phyloP scores from a whole-genome alignment of 2,888 invertebrate species.

The Amphimallon solstitiale region DNA sequence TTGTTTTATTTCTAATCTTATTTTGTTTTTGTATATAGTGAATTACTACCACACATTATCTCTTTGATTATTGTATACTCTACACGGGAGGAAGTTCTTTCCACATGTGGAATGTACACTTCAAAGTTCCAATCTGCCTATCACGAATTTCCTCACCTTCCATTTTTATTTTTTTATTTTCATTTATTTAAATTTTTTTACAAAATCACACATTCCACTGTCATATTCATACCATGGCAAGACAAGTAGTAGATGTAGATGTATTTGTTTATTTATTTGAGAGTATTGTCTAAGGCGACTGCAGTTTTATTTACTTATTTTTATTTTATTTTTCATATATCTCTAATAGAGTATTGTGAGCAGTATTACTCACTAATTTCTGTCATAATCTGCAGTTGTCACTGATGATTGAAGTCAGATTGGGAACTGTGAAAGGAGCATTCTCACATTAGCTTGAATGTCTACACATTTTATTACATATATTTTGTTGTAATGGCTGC shows the following conservation, averaged over 20 bases:
- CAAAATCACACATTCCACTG: slow-evolving; percentile 56
- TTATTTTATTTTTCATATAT: slow-evolving; percentile 24
- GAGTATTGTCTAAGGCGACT: slow-evolving; percentile 37
- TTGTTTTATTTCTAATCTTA: slow-evolving; percentile 39
- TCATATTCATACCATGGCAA: slow-evolving; percentile 34
- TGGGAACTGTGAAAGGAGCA: slow-evolving; percentile 82
- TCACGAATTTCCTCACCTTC: slow-evolving; percentile 46
- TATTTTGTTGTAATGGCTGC: slow-evolving; percentile 49
- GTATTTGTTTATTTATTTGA: slow-evolving; percentile 36
- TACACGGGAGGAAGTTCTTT: slow-evolving; percentile 39
- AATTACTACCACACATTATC: slow-evolving; percentile 38
- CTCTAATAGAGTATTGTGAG: slow-evolving; percentile 16
- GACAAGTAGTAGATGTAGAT: slow-evolving; percentile 39
- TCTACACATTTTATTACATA: slow-evolving; percentile 54
- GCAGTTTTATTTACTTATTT: slow-evolving; percentile 41
- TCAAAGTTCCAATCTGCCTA: slow-evolving; percentile 73
- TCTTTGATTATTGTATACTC: slow-evolving; percentile 17
- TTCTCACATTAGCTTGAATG: slow-evolving; percentile 70
- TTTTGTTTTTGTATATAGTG: slow-evolving; percentile 43
- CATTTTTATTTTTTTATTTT: slow-evolving; percentile 3
- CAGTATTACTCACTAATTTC: slow-evolving; percentile 6
- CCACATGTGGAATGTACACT: slow-evolving; percentile 71
- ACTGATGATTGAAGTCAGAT: slow-evolving; percentile 69
- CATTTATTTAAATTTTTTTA: slow-evolving; percentile 32
- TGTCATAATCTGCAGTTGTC: slow-evolving; percentile 40